Evolutionary conservation across 2,888 invertebrate species (phyloP).

Genomic region (Scaptomyza parva): DNA sequence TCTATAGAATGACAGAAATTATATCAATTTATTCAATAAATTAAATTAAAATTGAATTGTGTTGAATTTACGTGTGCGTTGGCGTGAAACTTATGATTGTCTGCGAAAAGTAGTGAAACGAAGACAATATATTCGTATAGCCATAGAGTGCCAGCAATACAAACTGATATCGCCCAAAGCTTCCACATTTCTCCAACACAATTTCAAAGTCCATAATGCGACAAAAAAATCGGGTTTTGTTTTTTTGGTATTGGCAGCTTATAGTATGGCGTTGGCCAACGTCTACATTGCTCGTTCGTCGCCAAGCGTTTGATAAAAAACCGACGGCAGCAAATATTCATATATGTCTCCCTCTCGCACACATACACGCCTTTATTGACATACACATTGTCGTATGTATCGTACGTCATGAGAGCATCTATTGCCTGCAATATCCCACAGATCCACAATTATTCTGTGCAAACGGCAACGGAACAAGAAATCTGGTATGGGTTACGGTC

Average conservation of each 20-base stretch:
- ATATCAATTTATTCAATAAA: background rate
- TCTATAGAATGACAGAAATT: constrained; percentile 43
- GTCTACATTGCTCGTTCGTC: constrained; percentile 34
- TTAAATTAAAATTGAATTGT: background rate
- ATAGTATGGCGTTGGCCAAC: background rate
- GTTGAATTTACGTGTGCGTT: constrained; percentile 82
- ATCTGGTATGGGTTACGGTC: background rate
- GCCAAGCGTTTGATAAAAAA: constrained; percentile 29
- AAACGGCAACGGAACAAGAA: constrained; percentile 1
- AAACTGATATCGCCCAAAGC: constrained; percentile 86
- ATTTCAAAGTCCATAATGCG: constrained; percentile 85
- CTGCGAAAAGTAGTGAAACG: constrained; percentile 87
- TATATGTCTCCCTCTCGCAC: constrained; percentile 7
- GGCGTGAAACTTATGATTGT: constrained; percentile 87
- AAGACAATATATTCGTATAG: constrained; percentile 86
- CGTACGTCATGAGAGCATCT: constrained; percentile 3
- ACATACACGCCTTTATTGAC: background rate
- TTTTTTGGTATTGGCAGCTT: background rate
- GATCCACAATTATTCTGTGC: constrained; percentile 1
- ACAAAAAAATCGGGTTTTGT: background rate
- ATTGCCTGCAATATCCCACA: constrained; percentile 14
- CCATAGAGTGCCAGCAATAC: constrained; percentile 86
- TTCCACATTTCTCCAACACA: constrained; percentile 86
- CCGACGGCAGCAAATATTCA: constrained; percentile 2
- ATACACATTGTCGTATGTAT: background rate